A percentile compares a stretch with the other conserved stretches of the same genome.
phyloP scores from a whole-genome alignment of 2,888 invertebrate genomes.

The Ichneumoninae sp. region DNA sequence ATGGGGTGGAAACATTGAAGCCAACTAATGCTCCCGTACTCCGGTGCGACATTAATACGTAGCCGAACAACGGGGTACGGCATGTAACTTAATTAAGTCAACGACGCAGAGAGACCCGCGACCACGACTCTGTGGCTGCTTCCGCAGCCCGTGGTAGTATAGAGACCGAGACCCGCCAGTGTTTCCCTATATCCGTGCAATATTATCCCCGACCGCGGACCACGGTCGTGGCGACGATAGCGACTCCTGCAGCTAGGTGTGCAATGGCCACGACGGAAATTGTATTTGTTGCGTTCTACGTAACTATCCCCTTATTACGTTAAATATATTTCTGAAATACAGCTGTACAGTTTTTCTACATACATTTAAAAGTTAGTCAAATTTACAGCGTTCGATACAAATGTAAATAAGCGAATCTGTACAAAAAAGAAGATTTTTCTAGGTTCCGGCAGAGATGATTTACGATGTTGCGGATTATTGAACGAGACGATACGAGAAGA shows the following conservation, averaged over 20 bases:
- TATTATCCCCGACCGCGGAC: conserved; percentile 68
- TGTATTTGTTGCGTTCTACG: conserved; percentile 80
- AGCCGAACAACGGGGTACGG: conserved; percentile 73
- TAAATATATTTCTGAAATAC: conserved; percentile 70
- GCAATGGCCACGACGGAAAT: conserved; percentile 80
- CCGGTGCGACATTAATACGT: conserved; percentile 82
- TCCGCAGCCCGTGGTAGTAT: conserved; percentile 55
- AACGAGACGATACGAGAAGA: conserved; percentile 49
- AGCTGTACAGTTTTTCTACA: conserved; percentile 60
- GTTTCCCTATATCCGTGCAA: conserved; percentile 79
- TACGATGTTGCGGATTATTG: conserved; percentile 26
- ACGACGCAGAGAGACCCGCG: conserved; percentile 80
- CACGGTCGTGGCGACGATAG: conserved; percentile 58
- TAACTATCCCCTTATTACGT: conserved; percentile 70
- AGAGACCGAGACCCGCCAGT: conserved; percentile 51
- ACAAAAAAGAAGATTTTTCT: not conserved
- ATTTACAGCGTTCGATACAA: conserved; percentile 21
- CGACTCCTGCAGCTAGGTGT: conserved; percentile 72
- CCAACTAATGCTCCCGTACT: conserved; percentile 81
- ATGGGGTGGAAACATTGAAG: conserved; percentile 74
- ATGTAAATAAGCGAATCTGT: not conserved
- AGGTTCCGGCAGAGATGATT: conserved; percentile 8
- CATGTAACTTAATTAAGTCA: conserved; percentile 84
- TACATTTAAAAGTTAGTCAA: conserved; percentile 33
- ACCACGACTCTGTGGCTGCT: conserved; percentile 82